Evolutionary conservation across 2,888 invertebrate species (phyloP).

Genomic region (Magallana nippona): DNA sequence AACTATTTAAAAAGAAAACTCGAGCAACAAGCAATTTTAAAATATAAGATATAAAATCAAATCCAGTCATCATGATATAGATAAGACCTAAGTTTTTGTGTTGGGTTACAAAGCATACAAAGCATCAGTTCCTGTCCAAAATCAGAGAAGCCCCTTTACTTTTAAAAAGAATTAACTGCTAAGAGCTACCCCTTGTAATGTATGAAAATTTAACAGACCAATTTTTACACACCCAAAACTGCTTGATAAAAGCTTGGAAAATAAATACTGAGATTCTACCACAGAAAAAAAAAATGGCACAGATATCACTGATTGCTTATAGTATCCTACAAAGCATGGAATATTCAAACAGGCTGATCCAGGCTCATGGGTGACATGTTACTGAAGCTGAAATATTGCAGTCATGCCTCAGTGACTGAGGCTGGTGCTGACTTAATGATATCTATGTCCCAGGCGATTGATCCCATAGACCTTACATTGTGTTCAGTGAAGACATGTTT

Average conservation of each 20-base stretch:
- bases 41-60: too few species aligned
- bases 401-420: background rate
- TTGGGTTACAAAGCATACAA: too few species aligned
- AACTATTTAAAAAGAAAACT: background rate
- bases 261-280: constrained; percentile 1
- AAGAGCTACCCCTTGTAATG: too few species aligned
- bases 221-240: too few species aligned
- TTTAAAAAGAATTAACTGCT: too few species aligned
- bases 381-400: constrained; percentile 5
- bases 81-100: too few species aligned
- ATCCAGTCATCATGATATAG: too few species aligned
- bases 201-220: too few species aligned
- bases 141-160: too few species aligned
- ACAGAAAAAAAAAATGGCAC: background rate
- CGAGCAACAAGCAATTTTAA: background rate
- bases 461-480: background rate
- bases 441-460: background rate
- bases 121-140: too few species aligned
- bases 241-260: background rate
- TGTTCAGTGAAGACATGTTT: background rate
- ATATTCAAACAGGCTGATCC: background rate
- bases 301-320: background rate
- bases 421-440: background rate
- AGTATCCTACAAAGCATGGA: background rate
- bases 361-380: too few species aligned